Conservation (phyloP, 2,113 vertebrate genomes). For the Scalopus aquaticus region DNA sequence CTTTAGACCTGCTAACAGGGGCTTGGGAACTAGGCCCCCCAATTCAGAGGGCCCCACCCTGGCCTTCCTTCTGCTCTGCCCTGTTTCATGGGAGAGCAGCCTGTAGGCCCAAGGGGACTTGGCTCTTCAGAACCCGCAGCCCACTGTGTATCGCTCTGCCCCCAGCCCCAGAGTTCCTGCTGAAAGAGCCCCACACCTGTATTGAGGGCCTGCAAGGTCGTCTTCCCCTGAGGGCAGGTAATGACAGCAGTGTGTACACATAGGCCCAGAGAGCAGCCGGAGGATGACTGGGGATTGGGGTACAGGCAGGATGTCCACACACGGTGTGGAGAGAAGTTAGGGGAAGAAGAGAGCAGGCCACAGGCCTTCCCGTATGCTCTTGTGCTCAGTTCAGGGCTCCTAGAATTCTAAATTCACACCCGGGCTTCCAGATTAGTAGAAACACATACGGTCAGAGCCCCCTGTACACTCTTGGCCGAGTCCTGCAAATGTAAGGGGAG, state of each 20-base stretch:
- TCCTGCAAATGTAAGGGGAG: neutral
- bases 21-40: neutral
- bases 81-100: neutral
- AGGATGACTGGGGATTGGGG: neutral
- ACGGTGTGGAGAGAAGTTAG: neutral
- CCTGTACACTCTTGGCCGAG: neutral
- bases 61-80: neutral
- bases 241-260: neutral
- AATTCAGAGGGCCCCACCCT: neutral
- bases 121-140: neutral
- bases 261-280: neutral
- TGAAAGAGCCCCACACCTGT: neutral
- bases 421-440: neutral
- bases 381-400: neutral
- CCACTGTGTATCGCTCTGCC: neutral
- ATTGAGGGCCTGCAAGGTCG: neutral
- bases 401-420: constrained; percentile 5
- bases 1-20: neutral
- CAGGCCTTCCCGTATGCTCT: neutral
- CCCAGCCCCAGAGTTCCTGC: neutral
- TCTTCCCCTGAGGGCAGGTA: neutral
- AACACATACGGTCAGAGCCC: neutral
- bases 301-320: neutral
- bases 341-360: neutral
- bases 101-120: neutral